Conservation (phyloP, 1,140 invertebrate genomes). For the Caenorhabditis briggsae region DNA sequence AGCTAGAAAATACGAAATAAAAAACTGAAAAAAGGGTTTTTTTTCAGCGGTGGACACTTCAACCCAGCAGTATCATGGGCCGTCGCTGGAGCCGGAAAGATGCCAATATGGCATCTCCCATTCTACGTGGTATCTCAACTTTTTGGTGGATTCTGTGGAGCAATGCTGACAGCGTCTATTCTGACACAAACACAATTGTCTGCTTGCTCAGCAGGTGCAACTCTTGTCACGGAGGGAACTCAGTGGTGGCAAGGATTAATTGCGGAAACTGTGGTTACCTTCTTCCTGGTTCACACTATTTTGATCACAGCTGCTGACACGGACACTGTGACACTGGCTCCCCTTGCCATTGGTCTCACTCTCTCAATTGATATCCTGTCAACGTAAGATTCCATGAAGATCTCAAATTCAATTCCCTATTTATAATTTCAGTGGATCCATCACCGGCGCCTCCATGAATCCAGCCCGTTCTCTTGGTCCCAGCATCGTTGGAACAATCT, state of each 20-base stretch:
- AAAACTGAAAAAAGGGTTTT: too few relatives aligned
- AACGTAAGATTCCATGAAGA: slow-evolving; percentile 59
- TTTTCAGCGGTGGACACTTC: slow-evolving; percentile 79
- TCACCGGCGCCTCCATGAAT: slow-evolving; percentile 79
- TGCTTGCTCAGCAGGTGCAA: slow-evolving; percentile 64
- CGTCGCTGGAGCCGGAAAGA: slow-evolving; percentile 73
- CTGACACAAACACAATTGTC: slow-evolving; percentile 48
- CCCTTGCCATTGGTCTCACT: slow-evolving; percentile 78
- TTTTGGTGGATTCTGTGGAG: slow-evolving; percentile 77
- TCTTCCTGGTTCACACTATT: slow-evolving; percentile 76
- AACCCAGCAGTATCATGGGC: slow-evolving; percentile 79
- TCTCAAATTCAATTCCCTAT: too few relatives aligned
- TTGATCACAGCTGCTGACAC: slow-evolving; percentile 76
- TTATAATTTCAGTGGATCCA: slow-evolving; percentile 67
- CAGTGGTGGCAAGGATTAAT: slow-evolving; percentile 69
- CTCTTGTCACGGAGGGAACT: slow-evolving; percentile 11
- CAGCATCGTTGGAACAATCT: slow-evolving; percentile 72
- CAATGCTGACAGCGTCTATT: slow-evolving; percentile 70
- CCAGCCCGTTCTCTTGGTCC: slow-evolving; percentile 79
- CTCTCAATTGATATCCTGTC: slow-evolving; percentile 76
- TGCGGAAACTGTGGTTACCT: slow-evolving; percentile 76
- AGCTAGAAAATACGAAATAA: too few relatives aligned
- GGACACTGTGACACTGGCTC: slow-evolving; percentile 70
- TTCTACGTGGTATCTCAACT: slow-evolving; percentile 77
- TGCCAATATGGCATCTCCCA: slow-evolving; percentile 68